Evolutionary conservation across 37 sponge, comb jelly and placozoan genomes (phyloP).

Genomic region (Oopsacas minuta): DNA sequence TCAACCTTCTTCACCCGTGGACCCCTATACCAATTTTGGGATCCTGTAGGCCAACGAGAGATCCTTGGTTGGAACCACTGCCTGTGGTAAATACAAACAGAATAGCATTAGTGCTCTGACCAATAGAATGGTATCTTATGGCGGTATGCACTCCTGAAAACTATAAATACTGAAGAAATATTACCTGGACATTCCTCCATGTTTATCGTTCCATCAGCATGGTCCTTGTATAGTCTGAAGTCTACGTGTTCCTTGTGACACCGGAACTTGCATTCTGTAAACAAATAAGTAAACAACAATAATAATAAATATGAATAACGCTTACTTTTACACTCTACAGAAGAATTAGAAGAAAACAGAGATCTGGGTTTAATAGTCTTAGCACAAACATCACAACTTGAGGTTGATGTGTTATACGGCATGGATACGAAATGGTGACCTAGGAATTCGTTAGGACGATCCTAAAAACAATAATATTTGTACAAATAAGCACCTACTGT

Average conservation of each 20-base stretch:
- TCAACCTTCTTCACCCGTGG: too few species aligned
- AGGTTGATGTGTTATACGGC: background rate
- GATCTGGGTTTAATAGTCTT: background rate
- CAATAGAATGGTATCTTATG: too few species aligned
- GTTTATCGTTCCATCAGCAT: background rate
- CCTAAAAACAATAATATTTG: background rate
- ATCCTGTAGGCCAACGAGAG: too few species aligned
- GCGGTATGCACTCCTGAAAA: too few species aligned
- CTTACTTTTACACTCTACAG: slow-evolving; percentile 14
- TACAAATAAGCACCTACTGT: background rate
- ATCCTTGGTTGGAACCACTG: too few species aligned
- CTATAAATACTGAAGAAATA: too few species aligned
- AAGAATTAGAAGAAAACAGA: background rate
- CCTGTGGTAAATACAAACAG: too few species aligned
- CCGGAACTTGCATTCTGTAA: slow-evolving; percentile 14
- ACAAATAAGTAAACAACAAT: background rate
- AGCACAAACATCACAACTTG: background rate
- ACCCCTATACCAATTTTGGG: too few species aligned
- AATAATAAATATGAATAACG: background rate
- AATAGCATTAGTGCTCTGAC: too few species aligned
- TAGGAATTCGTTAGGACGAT: background rate
- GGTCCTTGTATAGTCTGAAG: background rate
- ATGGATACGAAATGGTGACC: background rate
- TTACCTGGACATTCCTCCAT: slow-evolving; percentile 16
- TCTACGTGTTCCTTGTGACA: slow-evolving; percentile 8